A percentile compares a stretch with the other conserved stretches of the same genome.
Conservation (phyloP, 2,797 vertebrate genomes). For the Rhinella marina region DNA sequence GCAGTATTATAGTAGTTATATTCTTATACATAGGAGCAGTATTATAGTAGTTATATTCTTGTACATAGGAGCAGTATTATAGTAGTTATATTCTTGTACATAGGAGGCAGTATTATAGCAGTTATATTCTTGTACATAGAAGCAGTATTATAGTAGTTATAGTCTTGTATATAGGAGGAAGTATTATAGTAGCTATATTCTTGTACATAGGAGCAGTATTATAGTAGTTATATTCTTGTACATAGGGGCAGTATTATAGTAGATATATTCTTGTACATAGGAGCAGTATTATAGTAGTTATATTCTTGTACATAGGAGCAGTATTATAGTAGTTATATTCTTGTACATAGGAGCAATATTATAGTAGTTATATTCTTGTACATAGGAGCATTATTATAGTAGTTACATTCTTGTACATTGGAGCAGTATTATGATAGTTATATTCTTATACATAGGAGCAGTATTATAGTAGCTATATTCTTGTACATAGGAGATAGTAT, state of each 20-base stretch:
- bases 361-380: neutral
- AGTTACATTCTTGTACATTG: neutral
- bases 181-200: no score
- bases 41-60: no score
- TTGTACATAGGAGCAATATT: neutral
- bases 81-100: no score
- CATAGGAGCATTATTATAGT: neutral
- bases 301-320: neutral
- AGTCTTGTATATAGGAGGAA: no score
- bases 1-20: no score
- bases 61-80: no score
- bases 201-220: neutral
- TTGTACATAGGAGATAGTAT: neutral
- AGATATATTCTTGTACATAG: neutral
- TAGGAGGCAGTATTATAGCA: neutral
- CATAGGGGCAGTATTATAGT: neutral
- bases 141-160: neutral
- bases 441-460: neutral
- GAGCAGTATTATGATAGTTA: neutral
- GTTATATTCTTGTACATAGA: neutral
- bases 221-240: neutral
- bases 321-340: neutral
- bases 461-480: slow-evolving; percentile 4
- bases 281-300: neutral
- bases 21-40: no score